These are phyloP conservation scores for Caradrina clavipalpis DNA, from an alignment of 2,888 invertebrate species.

Conservation along the genomic window DNA sequence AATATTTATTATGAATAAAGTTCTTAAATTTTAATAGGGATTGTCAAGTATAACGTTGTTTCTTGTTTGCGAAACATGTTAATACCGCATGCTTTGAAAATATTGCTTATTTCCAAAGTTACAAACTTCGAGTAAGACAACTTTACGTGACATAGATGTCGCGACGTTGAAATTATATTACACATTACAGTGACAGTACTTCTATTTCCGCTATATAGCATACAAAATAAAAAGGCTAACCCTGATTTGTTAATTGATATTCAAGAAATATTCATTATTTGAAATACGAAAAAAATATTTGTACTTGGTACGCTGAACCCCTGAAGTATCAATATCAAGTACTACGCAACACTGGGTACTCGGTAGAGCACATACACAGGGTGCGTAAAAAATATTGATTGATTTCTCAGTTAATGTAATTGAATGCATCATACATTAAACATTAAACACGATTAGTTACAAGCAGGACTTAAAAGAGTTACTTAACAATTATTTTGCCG, in stretches of 20 bases:
- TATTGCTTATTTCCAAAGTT: neutral
- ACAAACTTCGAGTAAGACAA: slow-evolving; percentile 13
- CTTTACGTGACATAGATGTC: neutral
- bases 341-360: slow-evolving; percentile 14
- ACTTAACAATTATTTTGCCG: neutral
- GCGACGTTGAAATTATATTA: slow-evolving; percentile 13
- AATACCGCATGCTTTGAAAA: neutral
- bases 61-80: neutral
- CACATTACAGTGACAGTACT: slow-evolving; percentile 1
- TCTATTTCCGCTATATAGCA: too few relatives aligned
- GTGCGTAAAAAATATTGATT: neutral
- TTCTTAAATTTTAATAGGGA: neutral
- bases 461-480: neutral
- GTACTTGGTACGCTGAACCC: slow-evolving; percentile 7
- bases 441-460: neutral
- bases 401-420: neutral
- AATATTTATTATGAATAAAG: neutral
- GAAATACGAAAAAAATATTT: neutral
- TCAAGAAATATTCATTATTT: neutral
- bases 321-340: slow-evolving; percentile 31
- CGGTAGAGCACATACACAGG: slow-evolving; percentile 5
- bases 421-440: neutral
- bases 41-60: neutral
- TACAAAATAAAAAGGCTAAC: too few relatives aligned
- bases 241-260: neutral